A percentile compares a stretch with the other conserved stretches of the same genome.
phyloP scores from a whole-genome alignment of 2,113 vertebrate genomes.

The human region DNA sequence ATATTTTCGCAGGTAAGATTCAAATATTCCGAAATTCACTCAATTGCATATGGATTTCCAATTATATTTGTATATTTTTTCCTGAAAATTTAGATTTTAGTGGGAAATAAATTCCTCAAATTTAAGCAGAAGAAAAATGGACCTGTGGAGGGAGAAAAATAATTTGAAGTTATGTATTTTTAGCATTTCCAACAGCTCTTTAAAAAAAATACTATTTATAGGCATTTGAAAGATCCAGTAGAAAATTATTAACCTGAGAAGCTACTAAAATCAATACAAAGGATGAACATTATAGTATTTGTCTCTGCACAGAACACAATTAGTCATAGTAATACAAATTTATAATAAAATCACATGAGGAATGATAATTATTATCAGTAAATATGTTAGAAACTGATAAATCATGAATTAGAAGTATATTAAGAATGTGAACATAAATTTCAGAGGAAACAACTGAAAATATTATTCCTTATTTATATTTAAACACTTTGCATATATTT shows the following conservation, averaged over 20 bases:
- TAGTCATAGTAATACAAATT: not conserved
- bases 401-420: not conserved
- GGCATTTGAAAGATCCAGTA: not conserved
- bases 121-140: not conserved
- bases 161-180: not conserved
- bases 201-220: not conserved
- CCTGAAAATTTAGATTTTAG: not conserved
- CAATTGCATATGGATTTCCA: not conserved
- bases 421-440: not conserved
- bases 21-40: not conserved
- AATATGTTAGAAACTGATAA: not conserved
- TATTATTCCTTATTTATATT: not conserved
- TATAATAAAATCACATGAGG: not conserved
- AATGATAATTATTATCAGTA: not conserved
- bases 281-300: not conserved
- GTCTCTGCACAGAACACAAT: not conserved
- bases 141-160: not conserved
- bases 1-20: not conserved
- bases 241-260: not conserved
- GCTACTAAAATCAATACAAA: not conserved
- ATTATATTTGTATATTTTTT: not conserved
- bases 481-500: not conserved
- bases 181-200: not conserved
- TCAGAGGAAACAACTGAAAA: not conserved
- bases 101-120: not conserved